phyloP scores from a whole-genome alignment of 2,888 invertebrate genomes.

The Lagria hirta region DNA sequence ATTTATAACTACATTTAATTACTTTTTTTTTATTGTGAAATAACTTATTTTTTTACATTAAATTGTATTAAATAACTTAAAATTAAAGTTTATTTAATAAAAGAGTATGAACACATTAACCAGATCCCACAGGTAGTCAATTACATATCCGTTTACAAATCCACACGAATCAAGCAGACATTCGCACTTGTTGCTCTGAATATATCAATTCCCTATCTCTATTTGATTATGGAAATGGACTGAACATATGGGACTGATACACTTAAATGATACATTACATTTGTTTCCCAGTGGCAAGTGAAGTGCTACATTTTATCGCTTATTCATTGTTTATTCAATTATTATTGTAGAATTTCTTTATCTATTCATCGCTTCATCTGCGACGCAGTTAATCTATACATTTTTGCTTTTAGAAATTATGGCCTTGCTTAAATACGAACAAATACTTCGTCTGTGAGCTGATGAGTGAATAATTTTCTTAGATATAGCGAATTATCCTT shows the following conservation, averaged over 20 bases:
- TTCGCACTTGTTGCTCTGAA: conserved; percentile 40
- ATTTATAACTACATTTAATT: too few species aligned
- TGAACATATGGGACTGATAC: conserved; percentile 46
- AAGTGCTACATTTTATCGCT: conserved; percentile 36
- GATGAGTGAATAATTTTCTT: conserved; percentile 17
- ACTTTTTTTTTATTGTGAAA: too few species aligned
- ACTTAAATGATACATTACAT: conserved; percentile 38
- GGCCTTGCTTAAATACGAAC: too few species aligned
- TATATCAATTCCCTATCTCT: conserved; percentile 28
- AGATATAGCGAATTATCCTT: conserved; percentile 22
- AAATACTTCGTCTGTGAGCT: conserved; percentile 2
- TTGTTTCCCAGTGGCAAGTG: conserved; percentile 34
- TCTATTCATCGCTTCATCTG: conserved; percentile 11
- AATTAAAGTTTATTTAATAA: too few species aligned
- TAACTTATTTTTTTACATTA: too few species aligned
- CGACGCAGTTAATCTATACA: not conserved
- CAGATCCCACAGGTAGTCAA: conserved; percentile 43
- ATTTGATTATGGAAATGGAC: conserved; percentile 45
- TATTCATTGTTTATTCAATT: conserved; percentile 36
- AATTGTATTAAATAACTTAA: too few species aligned
- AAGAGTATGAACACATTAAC: too few species aligned
- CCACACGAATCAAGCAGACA: conserved; percentile 36
- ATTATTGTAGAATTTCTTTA: conserved; percentile 19
- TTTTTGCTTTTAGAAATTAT: conserved; percentile 4
- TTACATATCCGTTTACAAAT: conserved; percentile 35